Evolutionary conservation across 1,140 invertebrate genomes (phyloP).

Genomic region (Apocrypta bakeri): DNA sequence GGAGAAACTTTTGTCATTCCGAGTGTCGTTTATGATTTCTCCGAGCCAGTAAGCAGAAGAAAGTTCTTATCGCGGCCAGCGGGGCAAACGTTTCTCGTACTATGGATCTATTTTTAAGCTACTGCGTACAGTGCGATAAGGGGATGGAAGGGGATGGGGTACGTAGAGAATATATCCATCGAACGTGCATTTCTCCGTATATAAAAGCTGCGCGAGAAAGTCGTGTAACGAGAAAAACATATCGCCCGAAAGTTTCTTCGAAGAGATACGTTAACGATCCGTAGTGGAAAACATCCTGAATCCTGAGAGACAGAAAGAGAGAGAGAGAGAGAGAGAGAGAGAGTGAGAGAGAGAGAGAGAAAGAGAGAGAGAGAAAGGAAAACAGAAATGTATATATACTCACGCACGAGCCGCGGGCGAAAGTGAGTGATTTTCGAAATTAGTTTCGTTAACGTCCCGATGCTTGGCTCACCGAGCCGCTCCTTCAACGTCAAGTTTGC

Average conservation of each 20-base stretch:
- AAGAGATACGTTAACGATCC: constrained; percentile 28
- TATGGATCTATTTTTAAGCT: neutral
- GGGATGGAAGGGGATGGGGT: neutral
- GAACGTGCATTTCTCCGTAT: neutral
- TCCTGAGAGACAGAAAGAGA: neutral
- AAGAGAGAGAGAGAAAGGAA: neutral
- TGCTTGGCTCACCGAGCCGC: constrained; percentile 41
- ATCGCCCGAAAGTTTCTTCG: constrained; percentile 1
- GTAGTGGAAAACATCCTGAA: neutral
- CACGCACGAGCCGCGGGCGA: constrained; percentile 6
- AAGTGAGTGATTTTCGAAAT: constrained; percentile 51
- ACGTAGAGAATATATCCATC: neutral
- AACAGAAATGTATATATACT: neutral
- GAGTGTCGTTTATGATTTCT: constrained; percentile 36
- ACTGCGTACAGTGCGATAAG: neutral
- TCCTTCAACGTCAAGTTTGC: constrained; percentile 33
- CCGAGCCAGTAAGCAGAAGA: constrained; percentile 4
- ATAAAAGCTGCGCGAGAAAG: neutral
- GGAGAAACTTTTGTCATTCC: constrained; percentile 32
- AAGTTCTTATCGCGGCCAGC: constrained; percentile 42
- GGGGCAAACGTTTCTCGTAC: neutral
- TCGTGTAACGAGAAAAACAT: constrained; percentile 5
- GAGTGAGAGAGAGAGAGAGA: neutral
- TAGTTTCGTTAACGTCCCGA: constrained; percentile 50
- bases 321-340: constrained; percentile 6